Evolutionary conservation across 2,797 vertebrate genomes (phyloP).

Genomic region (Sebastes flavidus): DNA sequence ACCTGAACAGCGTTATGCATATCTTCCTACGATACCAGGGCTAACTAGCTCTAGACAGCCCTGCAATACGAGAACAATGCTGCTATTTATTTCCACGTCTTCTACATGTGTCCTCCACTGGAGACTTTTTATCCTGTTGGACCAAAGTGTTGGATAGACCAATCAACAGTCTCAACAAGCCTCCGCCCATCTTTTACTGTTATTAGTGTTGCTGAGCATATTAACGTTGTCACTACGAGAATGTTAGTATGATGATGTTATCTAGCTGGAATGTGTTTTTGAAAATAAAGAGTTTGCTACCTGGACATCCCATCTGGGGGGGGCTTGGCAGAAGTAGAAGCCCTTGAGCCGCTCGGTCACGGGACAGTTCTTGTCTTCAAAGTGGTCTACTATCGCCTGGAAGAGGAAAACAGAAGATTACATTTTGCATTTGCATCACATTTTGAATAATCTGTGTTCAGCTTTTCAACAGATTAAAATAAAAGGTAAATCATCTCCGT

Average conservation of each 20-base stretch:
- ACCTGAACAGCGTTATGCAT: background rate
- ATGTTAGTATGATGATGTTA: too few species aligned
- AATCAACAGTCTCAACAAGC: background rate
- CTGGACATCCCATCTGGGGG: conserved; percentile 90
- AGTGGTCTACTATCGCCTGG: conserved; percentile 89
- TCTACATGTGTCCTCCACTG: background rate
- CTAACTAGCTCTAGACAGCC: too few species aligned
- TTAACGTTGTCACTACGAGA: background rate
- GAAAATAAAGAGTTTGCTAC: conserved; percentile 65
- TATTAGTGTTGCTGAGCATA: background rate
- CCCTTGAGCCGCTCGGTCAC: conserved; percentile 91
- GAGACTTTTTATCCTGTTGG: background rate
- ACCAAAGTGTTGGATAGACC: background rate
- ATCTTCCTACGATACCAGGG: background rate
- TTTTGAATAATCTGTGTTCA: too few species aligned
- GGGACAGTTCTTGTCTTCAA: conserved; percentile 85
- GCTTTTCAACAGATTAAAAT: background rate
- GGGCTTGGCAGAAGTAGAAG: conserved; percentile 92
- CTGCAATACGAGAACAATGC: background rate
- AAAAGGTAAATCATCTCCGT: background rate
- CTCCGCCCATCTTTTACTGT: background rate
- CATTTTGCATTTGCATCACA: too few species aligned
- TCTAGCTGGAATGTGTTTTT: background rate
- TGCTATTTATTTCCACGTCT: background rate
- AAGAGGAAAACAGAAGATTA: background rate